A percentile compares a stretch with the other conserved stretches of the same genome.
Conservation (phyloP, 2,797 vertebrate species). For the Enteromius treurensis region DNA sequence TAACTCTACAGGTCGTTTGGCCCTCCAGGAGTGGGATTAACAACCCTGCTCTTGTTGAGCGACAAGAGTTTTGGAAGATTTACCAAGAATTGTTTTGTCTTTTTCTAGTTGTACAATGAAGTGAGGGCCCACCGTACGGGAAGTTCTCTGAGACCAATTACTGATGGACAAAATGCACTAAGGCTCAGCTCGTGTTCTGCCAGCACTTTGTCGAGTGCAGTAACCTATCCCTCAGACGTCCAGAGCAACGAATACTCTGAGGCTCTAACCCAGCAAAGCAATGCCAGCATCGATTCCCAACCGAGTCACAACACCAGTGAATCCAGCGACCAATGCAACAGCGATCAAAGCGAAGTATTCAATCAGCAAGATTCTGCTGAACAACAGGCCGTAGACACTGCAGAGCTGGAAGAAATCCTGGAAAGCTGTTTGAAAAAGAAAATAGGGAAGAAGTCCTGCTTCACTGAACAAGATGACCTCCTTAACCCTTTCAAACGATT, state of each 20-base stretch:
- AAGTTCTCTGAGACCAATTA: slow-evolving; percentile 66
- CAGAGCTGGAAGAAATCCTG: slow-evolving; percentile 69
- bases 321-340: slow-evolving; percentile 15
- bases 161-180: slow-evolving; percentile 62
- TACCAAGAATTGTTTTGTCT: slow-evolving; percentile 3
- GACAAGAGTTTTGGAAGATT: not conserved
- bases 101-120: slow-evolving; percentile 89
- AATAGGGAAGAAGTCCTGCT: slow-evolving; percentile 53
- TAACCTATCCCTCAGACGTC: slow-evolving; percentile 70
- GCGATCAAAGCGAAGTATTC: slow-evolving; percentile 23
- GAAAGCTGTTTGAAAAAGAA: slow-evolving; percentile 52
- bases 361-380: slow-evolving; percentile 51
- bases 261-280: slow-evolving; percentile 58
- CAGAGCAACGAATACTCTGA: slow-evolving; percentile 74
- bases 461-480: slow-evolving; percentile 52
- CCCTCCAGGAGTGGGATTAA: slow-evolving; percentile 4
- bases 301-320: slow-evolving; percentile 32
- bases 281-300: slow-evolving; percentile 34
- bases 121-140: slow-evolving; percentile 85
- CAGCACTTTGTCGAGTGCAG: slow-evolving; percentile 73
- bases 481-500: slow-evolving; percentile 61
- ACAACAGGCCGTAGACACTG: slow-evolving; percentile 63
- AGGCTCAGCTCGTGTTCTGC: slow-evolving; percentile 76
- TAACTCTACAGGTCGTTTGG: not conserved
- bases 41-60: slow-evolving; percentile 46